phyloP scores from a whole-genome alignment of 2,888 invertebrate genomes.

The Lithophane leautieri region DNA sequence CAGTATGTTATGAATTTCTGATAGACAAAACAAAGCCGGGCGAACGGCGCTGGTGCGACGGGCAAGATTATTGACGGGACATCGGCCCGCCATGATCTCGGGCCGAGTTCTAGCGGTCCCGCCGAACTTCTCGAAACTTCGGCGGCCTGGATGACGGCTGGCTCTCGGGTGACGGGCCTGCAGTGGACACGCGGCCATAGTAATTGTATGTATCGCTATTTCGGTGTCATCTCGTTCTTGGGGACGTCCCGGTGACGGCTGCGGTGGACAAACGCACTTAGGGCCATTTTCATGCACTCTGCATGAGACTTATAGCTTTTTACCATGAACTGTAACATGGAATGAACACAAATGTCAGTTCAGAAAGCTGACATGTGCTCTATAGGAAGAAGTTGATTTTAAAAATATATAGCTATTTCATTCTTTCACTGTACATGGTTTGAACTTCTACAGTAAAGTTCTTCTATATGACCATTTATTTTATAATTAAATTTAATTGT shows the following conservation, averaged over 20 bases:
- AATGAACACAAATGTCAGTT: background rate
- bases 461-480: background rate
- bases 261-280: background rate
- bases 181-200: background rate
- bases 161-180: background rate
- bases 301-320: background rate
- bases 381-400: background rate
- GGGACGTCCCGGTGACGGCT: background rate
- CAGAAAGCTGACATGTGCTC: background rate
- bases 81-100: too few species aligned
- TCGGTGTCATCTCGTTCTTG: background rate
- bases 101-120: too few species aligned
- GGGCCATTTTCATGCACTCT: background rate
- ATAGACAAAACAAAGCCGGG: too few species aligned
- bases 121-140: too few species aligned
- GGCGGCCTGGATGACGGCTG: background rate
- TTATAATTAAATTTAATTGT: conserved; percentile 10
- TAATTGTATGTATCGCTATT: background rate
- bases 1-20: too few species aligned
- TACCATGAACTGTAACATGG: too few species aligned
- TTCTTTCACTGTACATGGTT: background rate
- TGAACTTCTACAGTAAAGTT: background rate
- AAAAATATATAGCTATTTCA: background rate
- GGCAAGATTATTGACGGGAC: too few species aligned
- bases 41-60: too few species aligned